phyloP scores from a whole-genome alignment of 2,113 vertebrate species.

The Papio anubis region DNA sequence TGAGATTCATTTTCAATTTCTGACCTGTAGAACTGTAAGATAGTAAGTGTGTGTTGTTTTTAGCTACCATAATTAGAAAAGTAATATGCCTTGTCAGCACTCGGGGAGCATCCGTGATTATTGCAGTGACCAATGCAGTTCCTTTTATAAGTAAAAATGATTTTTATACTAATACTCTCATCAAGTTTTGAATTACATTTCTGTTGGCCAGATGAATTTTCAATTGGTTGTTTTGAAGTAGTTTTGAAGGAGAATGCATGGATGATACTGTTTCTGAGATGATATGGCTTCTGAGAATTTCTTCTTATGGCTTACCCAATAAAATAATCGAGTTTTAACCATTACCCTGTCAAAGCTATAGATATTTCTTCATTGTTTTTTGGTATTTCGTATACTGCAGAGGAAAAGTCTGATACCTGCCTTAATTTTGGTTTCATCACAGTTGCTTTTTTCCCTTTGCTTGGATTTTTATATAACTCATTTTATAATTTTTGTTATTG shows the following conservation, averaged over 20 bases:
- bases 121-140: background rate
- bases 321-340: background rate
- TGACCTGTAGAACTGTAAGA: background rate
- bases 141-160: background rate
- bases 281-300: background rate
- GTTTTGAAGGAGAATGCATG: background rate
- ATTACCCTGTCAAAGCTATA: background rate
- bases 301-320: background rate
- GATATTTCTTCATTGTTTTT: background rate
- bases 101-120: background rate
- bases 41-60: background rate
- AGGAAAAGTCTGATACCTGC: background rate
- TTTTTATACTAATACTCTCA: background rate
- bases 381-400: background rate
- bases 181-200: background rate
- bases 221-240: background rate
- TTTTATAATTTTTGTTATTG: background rate
- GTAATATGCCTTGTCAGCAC: background rate
- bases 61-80: background rate
- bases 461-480: background rate
- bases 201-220: background rate
- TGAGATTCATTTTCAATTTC: background rate
- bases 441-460: background rate
- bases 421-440: background rate
- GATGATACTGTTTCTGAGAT: background rate